A percentile compares a stretch with the other conserved stretches of the same genome.
Evolutionary conservation across 1,140 invertebrate species (phyloP).

Genomic region (Polypedilum pembai): DNA sequence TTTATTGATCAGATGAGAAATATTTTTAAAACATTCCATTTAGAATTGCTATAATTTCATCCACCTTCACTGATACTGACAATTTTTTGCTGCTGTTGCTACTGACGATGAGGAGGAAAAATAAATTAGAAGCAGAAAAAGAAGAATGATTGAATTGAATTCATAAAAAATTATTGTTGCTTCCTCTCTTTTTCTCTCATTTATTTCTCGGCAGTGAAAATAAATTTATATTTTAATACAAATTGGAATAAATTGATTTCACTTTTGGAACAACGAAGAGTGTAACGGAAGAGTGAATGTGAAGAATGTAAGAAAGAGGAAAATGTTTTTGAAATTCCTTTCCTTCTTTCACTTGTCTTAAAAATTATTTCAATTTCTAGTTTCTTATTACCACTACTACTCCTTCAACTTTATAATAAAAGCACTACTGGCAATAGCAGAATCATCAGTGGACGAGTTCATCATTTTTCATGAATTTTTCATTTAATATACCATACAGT

Average conservation of each 20-base stretch:
- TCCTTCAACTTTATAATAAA: no score
- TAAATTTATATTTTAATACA: slow-evolving; percentile 9
- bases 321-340: neutral
- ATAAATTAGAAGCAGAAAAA: neutral
- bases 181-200: neutral
- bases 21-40: neutral
- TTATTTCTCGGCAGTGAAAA: neutral
- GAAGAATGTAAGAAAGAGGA: neutral
- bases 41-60: neutral
- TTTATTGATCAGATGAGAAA: neutral
- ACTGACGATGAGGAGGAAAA: neutral
- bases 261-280: neutral
- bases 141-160: neutral
- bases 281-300: neutral
- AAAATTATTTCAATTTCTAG: neutral
- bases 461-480: neutral
- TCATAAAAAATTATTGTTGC: neutral
- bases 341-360: neutral
- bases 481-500: no score
- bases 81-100: neutral
- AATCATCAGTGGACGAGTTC: neutral
- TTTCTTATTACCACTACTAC: neutral
- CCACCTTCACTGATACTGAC: neutral
- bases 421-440: no score
- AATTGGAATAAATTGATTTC: slow-evolving; percentile 19